Evolutionary conservation across 2,113 vertebrate genomes (phyloP).

Genomic region (Eulemur macaco): DNA sequence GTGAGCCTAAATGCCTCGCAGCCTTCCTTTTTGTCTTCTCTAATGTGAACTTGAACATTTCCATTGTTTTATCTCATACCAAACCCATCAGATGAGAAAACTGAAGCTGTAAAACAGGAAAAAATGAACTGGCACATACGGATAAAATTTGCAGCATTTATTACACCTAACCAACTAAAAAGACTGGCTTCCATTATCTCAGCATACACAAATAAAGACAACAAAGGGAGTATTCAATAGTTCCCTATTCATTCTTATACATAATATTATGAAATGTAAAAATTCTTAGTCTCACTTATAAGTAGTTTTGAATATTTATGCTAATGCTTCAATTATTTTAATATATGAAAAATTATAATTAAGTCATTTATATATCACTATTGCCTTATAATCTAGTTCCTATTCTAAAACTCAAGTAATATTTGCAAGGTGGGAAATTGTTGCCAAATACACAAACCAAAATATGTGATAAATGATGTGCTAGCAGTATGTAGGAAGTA

Average conservation of each 20-base stretch:
- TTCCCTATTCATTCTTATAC: not conserved
- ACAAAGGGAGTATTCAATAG: not conserved
- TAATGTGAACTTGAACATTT: constrained; percentile 16
- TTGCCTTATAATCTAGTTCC: not conserved
- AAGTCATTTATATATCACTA: not conserved
- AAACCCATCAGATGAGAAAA: not conserved
- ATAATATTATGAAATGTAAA: constrained; percentile 3
- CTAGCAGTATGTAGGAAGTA: not conserved
- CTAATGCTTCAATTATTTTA: not conserved
- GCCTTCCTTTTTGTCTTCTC: not conserved
- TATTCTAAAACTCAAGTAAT: not conserved
- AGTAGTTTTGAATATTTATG: not conserved
- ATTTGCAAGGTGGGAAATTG: not conserved
- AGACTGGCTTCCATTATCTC: not conserved
- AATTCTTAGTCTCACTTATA: not conserved
- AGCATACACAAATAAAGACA: not conserved
- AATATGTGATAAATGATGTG: not conserved
- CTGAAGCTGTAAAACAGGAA: not conserved
- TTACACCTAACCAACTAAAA: not conserved
- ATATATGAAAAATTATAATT: not conserved
- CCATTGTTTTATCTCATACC: not conserved
- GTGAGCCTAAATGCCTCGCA: not conserved
- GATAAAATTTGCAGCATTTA: not conserved
- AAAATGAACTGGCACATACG: not conserved
- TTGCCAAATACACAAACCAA: not conserved